phyloP scores from a whole-genome alignment of 2,113 vertebrate species.

The Meriones unguiculatus region DNA sequence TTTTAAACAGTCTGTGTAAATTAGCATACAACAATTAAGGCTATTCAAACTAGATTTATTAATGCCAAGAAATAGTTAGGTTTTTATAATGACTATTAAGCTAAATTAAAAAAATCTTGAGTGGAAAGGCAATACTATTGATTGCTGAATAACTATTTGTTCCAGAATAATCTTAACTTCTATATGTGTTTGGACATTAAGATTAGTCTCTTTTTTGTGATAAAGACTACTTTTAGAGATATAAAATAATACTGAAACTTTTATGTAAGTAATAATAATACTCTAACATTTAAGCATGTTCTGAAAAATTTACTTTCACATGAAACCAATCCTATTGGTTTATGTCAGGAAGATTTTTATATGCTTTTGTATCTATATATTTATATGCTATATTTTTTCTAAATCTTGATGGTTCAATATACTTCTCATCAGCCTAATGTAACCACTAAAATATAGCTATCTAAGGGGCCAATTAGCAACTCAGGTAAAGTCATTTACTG shows the following conservation, averaged over 20 bases:
- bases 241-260: not conserved
- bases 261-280: not conserved
- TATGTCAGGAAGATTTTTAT: not conserved
- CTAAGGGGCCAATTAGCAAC: no score
- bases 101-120: not conserved
- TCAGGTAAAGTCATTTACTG: not conserved
- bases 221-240: not conserved
- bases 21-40: not conserved
- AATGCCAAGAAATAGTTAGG: not conserved
- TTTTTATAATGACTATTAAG: constrained; percentile 8
- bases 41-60: not conserved
- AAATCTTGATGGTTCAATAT: not conserved
- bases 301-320: not conserved
- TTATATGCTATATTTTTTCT: not conserved
- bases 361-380: not conserved
- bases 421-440: not conserved
- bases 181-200: not conserved
- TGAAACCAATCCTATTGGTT: not conserved
- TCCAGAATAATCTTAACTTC: not conserved
- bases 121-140: not conserved
- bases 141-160: not conserved
- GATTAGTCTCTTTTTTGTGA: not conserved
- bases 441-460: not conserved
- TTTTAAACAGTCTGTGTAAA: not conserved
- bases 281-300: not conserved